A percentile compares a stretch with the other conserved stretches of the same genome.
Evolutionary conservation across 2,797 vertebrate species (phyloP).

Genomic region (Hafferia zeledoni): DNA sequence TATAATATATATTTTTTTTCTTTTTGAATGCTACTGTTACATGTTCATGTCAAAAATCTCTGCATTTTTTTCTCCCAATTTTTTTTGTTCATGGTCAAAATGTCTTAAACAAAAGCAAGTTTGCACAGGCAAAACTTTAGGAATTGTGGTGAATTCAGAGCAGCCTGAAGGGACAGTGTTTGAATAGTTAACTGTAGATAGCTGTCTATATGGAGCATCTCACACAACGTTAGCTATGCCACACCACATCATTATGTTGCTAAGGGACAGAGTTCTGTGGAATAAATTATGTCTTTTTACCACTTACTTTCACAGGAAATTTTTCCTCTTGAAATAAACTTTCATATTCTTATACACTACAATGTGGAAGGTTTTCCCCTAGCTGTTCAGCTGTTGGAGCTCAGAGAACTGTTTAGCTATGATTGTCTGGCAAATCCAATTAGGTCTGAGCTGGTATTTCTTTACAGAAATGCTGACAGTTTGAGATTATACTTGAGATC

Average conservation of each 20-base stretch:
- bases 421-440: constrained; percentile 57
- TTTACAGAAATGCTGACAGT: constrained; percentile 55
- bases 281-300: background rate
- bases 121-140: background rate
- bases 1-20: background rate
- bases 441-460: constrained; percentile 44
- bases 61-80: rapidly evolving
- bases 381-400: background rate
- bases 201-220: background rate
- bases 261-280: background rate
- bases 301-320: background rate
- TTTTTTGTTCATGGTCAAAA: background rate
- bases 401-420: background rate
- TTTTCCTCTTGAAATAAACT: background rate
- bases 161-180: background rate
- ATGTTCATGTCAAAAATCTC: background rate
- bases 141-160: background rate
- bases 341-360: background rate
- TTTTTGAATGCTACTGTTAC: background rate
- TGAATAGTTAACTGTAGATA: background rate
- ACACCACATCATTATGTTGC: background rate
- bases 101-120: background rate
- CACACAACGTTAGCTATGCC: background rate
- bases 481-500: constrained; percentile 32
- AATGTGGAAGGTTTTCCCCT: background rate